Evolutionary conservation across 2,888 invertebrate species (phyloP).

Genomic region (Cremastinae sp.): DNA sequence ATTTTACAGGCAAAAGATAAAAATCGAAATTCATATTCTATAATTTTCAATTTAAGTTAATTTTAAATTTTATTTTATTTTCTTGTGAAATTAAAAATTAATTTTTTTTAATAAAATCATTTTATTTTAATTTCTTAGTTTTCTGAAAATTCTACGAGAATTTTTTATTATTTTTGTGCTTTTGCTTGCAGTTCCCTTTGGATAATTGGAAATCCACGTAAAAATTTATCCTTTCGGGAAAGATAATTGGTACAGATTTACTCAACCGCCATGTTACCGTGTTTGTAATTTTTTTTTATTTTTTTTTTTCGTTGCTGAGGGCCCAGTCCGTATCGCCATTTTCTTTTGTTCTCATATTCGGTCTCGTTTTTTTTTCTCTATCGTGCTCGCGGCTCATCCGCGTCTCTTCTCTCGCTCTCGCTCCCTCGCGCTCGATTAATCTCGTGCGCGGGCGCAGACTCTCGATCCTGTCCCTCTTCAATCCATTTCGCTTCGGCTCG

Average conservation of each 20-base stretch:
- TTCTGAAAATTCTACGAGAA: too few species aligned
- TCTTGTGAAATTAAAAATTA: too few species aligned
- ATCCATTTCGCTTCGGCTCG: constrained; percentile 20
- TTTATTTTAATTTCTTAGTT: constrained; percentile 65
- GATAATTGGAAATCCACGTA: too few species aligned
- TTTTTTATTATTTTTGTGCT: too few species aligned
- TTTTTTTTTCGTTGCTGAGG: constrained; percentile 70
- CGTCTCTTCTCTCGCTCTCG: constrained; percentile 23
- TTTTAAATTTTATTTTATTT: too few species aligned
- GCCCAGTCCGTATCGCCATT: constrained; percentile 23
- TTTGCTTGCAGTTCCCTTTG: too few species aligned
- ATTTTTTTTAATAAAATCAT: background rate
- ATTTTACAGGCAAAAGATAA: too few species aligned
- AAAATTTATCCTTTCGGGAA: constrained; percentile 68
- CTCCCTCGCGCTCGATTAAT: constrained; percentile 48
- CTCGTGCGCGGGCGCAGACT: constrained; percentile 23
- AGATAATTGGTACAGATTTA: constrained; percentile 76
- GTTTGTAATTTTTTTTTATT: constrained; percentile 75
- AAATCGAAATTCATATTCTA: too few species aligned
- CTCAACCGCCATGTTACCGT: constrained; percentile 76
- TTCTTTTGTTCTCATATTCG: constrained; percentile 49
- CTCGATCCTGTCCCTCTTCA: constrained; percentile 29
- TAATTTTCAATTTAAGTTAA: too few species aligned
- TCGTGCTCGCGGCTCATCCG: constrained; percentile 9
- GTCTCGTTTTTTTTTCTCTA: constrained; percentile 9